These are phyloP conservation scores for Drosophila kokeensis DNA, from an alignment of 2,888 invertebrate genomes.

Conservation along the genomic window DNA sequence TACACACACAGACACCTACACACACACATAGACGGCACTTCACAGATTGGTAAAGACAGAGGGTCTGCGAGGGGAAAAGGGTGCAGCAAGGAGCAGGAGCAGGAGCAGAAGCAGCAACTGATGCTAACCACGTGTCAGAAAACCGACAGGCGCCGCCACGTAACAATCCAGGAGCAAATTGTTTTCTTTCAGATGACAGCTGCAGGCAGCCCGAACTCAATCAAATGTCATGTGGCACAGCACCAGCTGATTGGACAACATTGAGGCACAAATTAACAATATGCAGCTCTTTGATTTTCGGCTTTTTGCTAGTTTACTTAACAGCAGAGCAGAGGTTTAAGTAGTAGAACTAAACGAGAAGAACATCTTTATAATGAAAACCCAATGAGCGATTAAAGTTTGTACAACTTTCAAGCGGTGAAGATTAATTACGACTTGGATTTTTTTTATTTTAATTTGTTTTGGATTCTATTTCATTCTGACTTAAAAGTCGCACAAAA, in stretches of 20 bases:
- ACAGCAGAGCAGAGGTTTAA: no score
- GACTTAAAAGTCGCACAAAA: background rate
- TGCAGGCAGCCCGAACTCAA: conserved; percentile 53
- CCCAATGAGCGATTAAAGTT: background rate
- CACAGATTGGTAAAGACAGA: conserved; percentile 8
- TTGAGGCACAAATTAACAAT: conserved; percentile 25
- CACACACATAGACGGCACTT: conserved; percentile 6
- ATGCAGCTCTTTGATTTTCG: background rate
- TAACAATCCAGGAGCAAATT: conserved; percentile 74
- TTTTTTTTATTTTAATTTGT: background rate
- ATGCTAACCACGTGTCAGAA: conserved; percentile 57
- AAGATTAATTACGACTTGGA: background rate
- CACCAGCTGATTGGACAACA: conserved; percentile 37
- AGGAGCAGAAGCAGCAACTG: background rate
- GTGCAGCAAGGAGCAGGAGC: background rate
- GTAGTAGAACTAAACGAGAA: background rate
- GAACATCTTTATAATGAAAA: background rate
- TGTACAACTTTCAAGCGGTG: background rate
- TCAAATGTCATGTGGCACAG: conserved; percentile 46
- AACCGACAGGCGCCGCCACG: conserved; percentile 62
- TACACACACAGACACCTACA: no score
- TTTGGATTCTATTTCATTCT: background rate
- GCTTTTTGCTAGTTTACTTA: background rate
- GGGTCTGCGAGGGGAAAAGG: background rate
- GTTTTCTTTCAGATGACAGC: conserved; percentile 71